These are phyloP conservation scores for Drosophila leontia DNA, from an alignment of 1,140 invertebrate genomes.

Conservation along the genomic window DNA sequence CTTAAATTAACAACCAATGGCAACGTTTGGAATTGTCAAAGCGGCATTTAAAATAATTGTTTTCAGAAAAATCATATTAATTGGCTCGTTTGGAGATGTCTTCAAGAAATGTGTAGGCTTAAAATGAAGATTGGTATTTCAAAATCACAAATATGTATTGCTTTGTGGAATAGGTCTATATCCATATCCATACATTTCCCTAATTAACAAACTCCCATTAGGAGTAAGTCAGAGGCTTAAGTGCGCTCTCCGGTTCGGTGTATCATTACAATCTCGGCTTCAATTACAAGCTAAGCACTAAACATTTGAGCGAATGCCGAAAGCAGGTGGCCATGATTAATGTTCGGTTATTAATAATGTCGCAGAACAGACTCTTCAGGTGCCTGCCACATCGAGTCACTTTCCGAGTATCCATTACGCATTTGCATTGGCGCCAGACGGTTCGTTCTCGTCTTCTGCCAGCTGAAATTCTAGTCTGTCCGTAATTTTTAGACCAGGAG, in stretches of 20 bases:
- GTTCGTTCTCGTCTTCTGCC: conserved; percentile 1
- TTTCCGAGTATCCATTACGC: conserved; percentile 70
- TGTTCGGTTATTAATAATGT: conserved; percentile 71
- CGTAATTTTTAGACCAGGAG: conserved; percentile 2
- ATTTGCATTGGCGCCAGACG: conserved; percentile 68
- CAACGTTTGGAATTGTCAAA: conserved; percentile 1
- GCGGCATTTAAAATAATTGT: not conserved
- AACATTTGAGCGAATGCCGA: conserved; percentile 51
- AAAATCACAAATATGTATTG: not conserved
- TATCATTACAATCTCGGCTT: conserved; percentile 53
- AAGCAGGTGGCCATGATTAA: conserved; percentile 64
- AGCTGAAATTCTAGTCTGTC: conserved; percentile 36
- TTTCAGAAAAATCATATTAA: not conserved
- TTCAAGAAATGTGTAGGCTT: too few relatives aligned
- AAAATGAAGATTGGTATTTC: too few relatives aligned
- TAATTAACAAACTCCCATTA: conserved; percentile 34
- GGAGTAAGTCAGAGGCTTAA: conserved; percentile 10
- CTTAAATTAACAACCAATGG: conserved; percentile 23
- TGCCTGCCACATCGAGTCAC: conserved; percentile 64
- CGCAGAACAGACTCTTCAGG: conserved; percentile 45
- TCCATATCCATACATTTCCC: conserved; percentile 2
- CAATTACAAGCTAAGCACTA: conserved; percentile 65
- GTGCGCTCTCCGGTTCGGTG: conserved; percentile 32
- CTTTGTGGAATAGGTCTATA: not conserved
- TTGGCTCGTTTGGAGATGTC: not conserved